Percentiles rank a stretch among this genome's conserved stretches.
Conservation (phyloP, 2,888 invertebrate species). For the Cerceris rybyensis region DNA sequence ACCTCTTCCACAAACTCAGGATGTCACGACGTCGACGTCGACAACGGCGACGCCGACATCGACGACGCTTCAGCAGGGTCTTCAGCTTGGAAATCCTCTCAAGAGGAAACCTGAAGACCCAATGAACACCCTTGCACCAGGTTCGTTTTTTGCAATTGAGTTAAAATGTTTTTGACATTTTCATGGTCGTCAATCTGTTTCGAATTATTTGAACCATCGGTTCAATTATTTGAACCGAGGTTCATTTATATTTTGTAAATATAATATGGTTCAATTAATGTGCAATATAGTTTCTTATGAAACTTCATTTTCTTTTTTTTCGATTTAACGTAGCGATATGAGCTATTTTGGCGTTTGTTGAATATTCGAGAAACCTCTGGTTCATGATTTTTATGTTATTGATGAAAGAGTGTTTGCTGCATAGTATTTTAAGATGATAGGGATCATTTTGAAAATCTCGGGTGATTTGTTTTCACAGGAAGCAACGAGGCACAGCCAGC, state of each 20-base stretch:
- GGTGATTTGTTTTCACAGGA: constrained; percentile 66
- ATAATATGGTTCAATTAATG: no score
- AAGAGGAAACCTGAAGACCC: constrained; percentile 78
- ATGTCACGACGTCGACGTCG: constrained; percentile 82
- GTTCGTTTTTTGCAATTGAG: constrained; percentile 49
- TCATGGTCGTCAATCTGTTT: not conserved
- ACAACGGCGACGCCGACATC: constrained; percentile 79
- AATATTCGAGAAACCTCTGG: no score
- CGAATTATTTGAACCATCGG: no score
- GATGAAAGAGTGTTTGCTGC: no score
- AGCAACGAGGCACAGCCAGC: constrained; percentile 78
- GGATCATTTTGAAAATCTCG: not conserved
- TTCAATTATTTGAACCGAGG: no score
- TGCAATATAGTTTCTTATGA: no score
- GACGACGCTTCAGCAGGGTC: constrained; percentile 78
- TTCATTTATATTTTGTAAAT: no score
- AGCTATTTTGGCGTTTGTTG: no score
- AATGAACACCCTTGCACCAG: constrained; percentile 74
- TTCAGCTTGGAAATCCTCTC: constrained; percentile 76
- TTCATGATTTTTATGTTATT: no score
- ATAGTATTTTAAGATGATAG: no score
- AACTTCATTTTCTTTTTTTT: no score
- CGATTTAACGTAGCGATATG: no score
- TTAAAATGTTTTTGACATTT: not conserved
- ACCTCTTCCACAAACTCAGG: constrained; percentile 79